These are phyloP conservation scores for Polylopha cassiicola DNA, from an alignment of 2,888 invertebrate species.

Conservation along the genomic window DNA sequence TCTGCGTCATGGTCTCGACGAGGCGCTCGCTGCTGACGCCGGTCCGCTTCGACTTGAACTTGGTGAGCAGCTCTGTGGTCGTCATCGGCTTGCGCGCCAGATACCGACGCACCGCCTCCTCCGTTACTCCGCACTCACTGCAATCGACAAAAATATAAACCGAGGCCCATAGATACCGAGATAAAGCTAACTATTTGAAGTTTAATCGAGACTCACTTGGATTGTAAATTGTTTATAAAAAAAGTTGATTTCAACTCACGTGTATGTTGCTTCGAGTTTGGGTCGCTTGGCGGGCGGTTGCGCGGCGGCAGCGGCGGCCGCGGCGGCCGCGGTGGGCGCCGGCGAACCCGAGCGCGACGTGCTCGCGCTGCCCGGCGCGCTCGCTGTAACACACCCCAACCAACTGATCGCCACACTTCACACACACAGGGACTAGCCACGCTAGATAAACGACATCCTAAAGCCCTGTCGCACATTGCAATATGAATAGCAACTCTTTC, in stretches of 20 bases:
- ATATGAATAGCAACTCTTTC: too few relatives aligned
- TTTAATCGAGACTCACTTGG: slow-evolving; percentile 91
- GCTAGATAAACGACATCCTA: background rate
- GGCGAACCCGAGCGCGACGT: slow-evolving; percentile 49
- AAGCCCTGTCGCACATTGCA: too few relatives aligned
- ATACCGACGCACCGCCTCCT: slow-evolving; percentile 96
- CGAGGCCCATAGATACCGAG: too few relatives aligned
- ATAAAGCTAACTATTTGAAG: too few relatives aligned
- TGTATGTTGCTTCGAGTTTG: slow-evolving; percentile 57
- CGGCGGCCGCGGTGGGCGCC: slow-evolving; percentile 37
- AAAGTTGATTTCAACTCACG: slow-evolving; percentile 34
- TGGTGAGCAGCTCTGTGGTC: slow-evolving; percentile 94
- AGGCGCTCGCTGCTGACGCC: slow-evolving; percentile 93
- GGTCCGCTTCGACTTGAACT: slow-evolving; percentile 96
- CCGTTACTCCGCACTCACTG: slow-evolving; percentile 93
- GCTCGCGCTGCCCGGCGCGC: slow-evolving; percentile 39
- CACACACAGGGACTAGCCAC: background rate
- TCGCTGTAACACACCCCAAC: slow-evolving; percentile 25
- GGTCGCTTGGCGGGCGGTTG: slow-evolving; percentile 47
- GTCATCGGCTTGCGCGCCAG: slow-evolving; percentile 98
- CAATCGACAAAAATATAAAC: slow-evolving; percentile 31
- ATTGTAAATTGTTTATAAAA: slow-evolving; percentile 24
- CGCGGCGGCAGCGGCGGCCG: slow-evolving; percentile 41
- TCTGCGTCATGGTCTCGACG: slow-evolving; percentile 95
- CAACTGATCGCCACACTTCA: background rate